Evolutionary conservation across 2,888 invertebrate genomes (phyloP).

Genomic region (Rhimphoctona megacephalus): DNA sequence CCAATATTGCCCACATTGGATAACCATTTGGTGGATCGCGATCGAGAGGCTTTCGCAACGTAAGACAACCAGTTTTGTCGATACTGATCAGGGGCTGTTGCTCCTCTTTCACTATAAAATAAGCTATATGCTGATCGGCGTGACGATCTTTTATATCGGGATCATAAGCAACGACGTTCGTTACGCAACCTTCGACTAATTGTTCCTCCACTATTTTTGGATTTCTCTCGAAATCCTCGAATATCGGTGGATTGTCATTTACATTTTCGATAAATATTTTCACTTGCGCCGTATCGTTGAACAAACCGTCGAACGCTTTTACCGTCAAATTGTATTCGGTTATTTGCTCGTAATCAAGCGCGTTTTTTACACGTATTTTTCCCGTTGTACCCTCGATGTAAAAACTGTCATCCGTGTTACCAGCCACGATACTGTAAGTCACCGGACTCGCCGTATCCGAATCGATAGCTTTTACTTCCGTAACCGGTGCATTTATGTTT

Average conservation of each 20-base stretch:
- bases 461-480: conserved; percentile 95
- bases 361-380: conserved; percentile 92
- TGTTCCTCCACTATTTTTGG: conserved; percentile 92
- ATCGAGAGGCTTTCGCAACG: conserved; percentile 91
- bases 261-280: conserved; percentile 94
- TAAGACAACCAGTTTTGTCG: conserved; percentile 91
- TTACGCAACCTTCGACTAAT: conserved; percentile 87
- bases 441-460: conserved; percentile 95
- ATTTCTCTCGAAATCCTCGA: conserved; percentile 89
- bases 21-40: conserved; percentile 95
- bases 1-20: conserved; percentile 88
- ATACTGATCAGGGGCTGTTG: conserved; percentile 90
- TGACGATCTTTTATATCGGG: conserved; percentile 93
- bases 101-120: conserved; percentile 90
- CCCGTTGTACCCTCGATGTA: conserved; percentile 94
- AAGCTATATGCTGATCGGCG: conserved; percentile 92
- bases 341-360: conserved; percentile 93
- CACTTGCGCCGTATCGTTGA: conserved; percentile 93
- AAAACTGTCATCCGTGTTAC: conserved; percentile 95
- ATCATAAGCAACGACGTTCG: conserved; percentile 91
- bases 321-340: conserved; percentile 94
- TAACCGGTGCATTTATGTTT: conserved; percentile 92
- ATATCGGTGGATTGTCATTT: conserved; percentile 96
- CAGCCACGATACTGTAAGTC: conserved; percentile 94
- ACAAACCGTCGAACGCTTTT: conserved; percentile 93